A percentile compares a stretch with the other conserved stretches of the same genome.
Evolutionary conservation across 2,113 vertebrate species (phyloP).

Genomic region (Ovis canadensis): DNA sequence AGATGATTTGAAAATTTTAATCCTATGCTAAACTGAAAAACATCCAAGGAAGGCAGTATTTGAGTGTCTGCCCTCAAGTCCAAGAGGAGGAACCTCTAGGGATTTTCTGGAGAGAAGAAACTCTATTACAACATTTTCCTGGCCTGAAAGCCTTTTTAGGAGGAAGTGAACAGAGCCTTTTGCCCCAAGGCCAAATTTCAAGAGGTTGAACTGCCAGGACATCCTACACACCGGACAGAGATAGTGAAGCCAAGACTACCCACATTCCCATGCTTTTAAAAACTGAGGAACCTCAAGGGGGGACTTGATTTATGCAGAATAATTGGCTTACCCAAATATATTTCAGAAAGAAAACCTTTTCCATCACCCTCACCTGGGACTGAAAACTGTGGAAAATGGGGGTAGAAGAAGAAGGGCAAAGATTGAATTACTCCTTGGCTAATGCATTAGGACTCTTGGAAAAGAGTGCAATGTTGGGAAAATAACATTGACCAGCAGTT

Average conservation of each 20-base stretch:
- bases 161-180: slow-evolving; percentile 80
- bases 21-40: slow-evolving; percentile 77
- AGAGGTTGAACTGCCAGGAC: slow-evolving; percentile 77
- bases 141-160: slow-evolving; percentile 73
- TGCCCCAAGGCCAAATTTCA: slow-evolving; percentile 78
- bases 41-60: slow-evolving; percentile 77
- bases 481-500: not conserved
- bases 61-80: slow-evolving; percentile 74
- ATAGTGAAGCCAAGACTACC: slow-evolving; percentile 77
- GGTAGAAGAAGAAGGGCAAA: slow-evolving; percentile 15
- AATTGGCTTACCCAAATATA: slow-evolving; percentile 69
- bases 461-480: not conserved
- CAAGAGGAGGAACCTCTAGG: slow-evolving; percentile 79
- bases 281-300: slow-evolving; percentile 64
- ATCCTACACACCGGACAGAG: slow-evolving; percentile 80
- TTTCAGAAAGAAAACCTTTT: slow-evolving; percentile 56
- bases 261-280: slow-evolving; percentile 71
- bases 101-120: slow-evolving; percentile 79
- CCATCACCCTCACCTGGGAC: slow-evolving; percentile 70
- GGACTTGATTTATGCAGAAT: slow-evolving; percentile 73
- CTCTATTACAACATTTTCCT: slow-evolving; percentile 85
- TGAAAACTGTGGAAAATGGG: slow-evolving; percentile 57
- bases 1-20: slow-evolving; percentile 74
- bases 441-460: not conserved
- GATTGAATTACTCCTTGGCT: slow-evolving; percentile 44